These are phyloP conservation scores for Agonopterix heracliana DNA, from an alignment of 2,888 invertebrate species.

Conservation along the genomic window DNA sequence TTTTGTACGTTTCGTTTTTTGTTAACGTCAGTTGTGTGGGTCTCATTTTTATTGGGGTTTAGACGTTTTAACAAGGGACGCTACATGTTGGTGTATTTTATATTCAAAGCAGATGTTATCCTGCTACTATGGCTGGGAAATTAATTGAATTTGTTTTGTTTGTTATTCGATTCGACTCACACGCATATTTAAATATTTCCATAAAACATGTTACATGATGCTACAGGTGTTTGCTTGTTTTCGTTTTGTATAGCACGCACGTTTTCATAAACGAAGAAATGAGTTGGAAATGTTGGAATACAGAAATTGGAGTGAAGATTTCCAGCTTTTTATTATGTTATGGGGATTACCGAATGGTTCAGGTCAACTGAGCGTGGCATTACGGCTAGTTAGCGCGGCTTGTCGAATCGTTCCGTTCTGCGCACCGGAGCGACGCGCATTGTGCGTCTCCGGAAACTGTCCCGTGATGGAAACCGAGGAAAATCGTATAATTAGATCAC, in stretches of 20 bases:
- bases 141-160: slow-evolving; percentile 66
- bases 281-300: background rate
- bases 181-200: slow-evolving; percentile 56
- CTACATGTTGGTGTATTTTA: slow-evolving; percentile 58
- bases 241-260: background rate
- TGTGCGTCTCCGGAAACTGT: slow-evolving; percentile 38
- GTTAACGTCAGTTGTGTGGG: slow-evolving; percentile 53
- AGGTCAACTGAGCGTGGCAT: slow-evolving; percentile 20
- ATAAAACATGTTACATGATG: background rate
- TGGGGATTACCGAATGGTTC: slow-evolving; percentile 8
- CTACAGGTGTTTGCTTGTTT: slow-evolving; percentile 1
- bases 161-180: slow-evolving; percentile 60
- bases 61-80: slow-evolving; percentile 42
- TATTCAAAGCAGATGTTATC: slow-evolving; percentile 73
- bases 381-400: slow-evolving; percentile 34
- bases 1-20: slow-evolving; percentile 54
- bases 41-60: slow-evolving; percentile 60
- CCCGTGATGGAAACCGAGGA: slow-evolving; percentile 49
- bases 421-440: slow-evolving; percentile 25
- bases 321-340: slow-evolving; percentile 2
- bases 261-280: background rate
- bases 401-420: slow-evolving; percentile 30
- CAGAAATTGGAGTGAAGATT: background rate
- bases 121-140: slow-evolving; percentile 55
- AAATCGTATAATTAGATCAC: slow-evolving; percentile 56